Conservation (phyloP, 2,113 vertebrate genomes). For the Protobothrops flavoviridis region DNA sequence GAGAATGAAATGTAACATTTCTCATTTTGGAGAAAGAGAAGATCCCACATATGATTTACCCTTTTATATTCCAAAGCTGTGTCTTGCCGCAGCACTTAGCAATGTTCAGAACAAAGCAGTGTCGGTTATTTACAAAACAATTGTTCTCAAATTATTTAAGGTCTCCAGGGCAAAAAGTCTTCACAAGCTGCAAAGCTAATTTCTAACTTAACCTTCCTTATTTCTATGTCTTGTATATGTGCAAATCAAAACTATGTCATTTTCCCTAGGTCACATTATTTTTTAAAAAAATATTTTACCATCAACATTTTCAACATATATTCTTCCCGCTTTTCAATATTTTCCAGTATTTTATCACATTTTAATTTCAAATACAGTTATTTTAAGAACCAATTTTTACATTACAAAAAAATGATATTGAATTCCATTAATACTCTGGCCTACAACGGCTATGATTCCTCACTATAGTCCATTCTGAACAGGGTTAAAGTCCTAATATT, state of each 20-base stretch:
- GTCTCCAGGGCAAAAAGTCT: slow-evolving; percentile 44
- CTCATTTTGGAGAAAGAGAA: slow-evolving; percentile 34
- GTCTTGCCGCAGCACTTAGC: not conserved
- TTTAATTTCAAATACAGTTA: slow-evolving; percentile 1
- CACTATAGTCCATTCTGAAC: too few species aligned
- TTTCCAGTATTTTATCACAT: not conserved
- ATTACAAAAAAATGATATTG: not conserved
- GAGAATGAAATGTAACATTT: slow-evolving; percentile 13
- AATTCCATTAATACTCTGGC: too few species aligned
- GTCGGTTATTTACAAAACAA: slow-evolving; percentile 47
- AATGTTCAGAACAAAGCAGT: slow-evolving; percentile 32
- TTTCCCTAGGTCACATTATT: not conserved
- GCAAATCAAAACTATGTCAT: not conserved
- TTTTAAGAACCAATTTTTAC: not conserved
- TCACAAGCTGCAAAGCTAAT: not conserved
- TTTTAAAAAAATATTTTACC: slow-evolving; percentile 9
- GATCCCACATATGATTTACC: slow-evolving; percentile 18
- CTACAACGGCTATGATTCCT: too few species aligned
- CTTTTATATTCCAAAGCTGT: slow-evolving; percentile 44
- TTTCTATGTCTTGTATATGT: not conserved
- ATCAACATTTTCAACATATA: not conserved
- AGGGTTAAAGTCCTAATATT: too few species aligned
- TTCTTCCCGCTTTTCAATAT: not conserved
- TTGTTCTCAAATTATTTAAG: slow-evolving; percentile 46
- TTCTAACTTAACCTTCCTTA: slow-evolving; percentile 16